These are phyloP conservation scores for Aurelia coerulea DNA, from an alignment of 30 jellyfish, hydroid and myxozoan species.

Conservation along the genomic window DNA sequence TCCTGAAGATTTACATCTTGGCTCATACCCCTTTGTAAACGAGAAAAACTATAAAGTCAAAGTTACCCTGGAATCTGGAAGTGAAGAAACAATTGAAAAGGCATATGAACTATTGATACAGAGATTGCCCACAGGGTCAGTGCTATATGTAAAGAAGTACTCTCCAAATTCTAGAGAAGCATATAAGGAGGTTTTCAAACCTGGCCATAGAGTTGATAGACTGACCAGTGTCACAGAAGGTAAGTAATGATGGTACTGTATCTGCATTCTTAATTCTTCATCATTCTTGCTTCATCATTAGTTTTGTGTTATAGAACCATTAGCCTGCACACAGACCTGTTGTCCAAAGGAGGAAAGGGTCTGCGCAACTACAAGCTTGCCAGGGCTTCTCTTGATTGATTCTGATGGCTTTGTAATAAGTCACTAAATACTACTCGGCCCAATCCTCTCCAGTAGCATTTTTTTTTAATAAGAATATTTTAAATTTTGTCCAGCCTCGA, in stretches of 20 bases:
- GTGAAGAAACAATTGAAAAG: constrained; percentile 21
- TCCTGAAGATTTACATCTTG: constrained; percentile 64
- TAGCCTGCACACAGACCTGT: too few species aligned
- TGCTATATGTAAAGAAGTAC: constrained; percentile 72
- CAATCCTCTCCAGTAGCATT: too few species aligned
- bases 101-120: constrained; percentile 72
- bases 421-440: too few species aligned
- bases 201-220: constrained; percentile 44
- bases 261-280: background rate
- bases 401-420: too few species aligned
- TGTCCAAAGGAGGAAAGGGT: too few species aligned
- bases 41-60: constrained; percentile 71
- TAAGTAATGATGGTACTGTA: background rate
- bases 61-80: constrained; percentile 85
- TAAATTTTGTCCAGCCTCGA: too few species aligned
- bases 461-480: too few species aligned
- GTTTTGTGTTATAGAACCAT: too few species aligned
- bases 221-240: constrained; percentile 63
- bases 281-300: background rate
- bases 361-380: too few species aligned
- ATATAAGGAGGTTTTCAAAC: constrained; percentile 58
- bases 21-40: constrained; percentile 86
- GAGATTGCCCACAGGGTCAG: constrained; percentile 60
- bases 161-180: constrained; percentile 82
- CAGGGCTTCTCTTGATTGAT: too few species aligned